Conservation (phyloP, 2,113 vertebrate genomes). For the Crocuta crocuta region DNA sequence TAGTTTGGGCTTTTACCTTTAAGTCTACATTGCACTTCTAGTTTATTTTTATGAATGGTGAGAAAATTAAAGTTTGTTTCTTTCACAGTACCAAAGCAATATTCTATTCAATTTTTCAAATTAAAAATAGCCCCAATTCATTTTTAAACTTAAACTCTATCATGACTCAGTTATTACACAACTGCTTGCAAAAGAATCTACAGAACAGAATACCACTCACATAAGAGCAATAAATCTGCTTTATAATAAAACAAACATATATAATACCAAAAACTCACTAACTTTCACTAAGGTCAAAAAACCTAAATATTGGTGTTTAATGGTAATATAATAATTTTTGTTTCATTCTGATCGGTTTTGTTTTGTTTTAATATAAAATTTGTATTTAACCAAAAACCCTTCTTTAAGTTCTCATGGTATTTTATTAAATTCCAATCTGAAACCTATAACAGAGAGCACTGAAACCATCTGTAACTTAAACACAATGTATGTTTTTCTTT, state of each 20-base stretch:
- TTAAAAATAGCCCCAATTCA: slow-evolving; percentile 48
- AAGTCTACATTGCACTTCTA: slow-evolving; percentile 26
- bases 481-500: background rate
- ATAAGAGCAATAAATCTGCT: slow-evolving; percentile 18
- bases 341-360: too few relatives aligned
- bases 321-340: background rate
- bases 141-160: slow-evolving; percentile 63
- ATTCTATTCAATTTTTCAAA: slow-evolving; percentile 47
- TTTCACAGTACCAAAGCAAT: slow-evolving; percentile 10
- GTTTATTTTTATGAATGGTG: slow-evolving; percentile 16
- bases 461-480: slow-evolving; percentile 19
- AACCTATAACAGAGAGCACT: slow-evolving; percentile 34
- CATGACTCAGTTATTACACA: slow-evolving; percentile 36
- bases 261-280: slow-evolving; percentile 44
- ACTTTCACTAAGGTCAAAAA: slow-evolving; percentile 21
- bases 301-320: slow-evolving; percentile 38
- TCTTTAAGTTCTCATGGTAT: background rate
- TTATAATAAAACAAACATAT: slow-evolving; percentile 46
- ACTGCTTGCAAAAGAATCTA: slow-evolving; percentile 27
- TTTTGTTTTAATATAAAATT: background rate
- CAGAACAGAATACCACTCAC: slow-evolving; percentile 51
- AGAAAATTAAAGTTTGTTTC: slow-evolving; percentile 27
- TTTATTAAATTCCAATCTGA: slow-evolving; percentile 29
- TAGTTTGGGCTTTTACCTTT: slow-evolving; percentile 19
- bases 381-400: slow-evolving; percentile 35